Conservation (phyloP, 2,888 invertebrate species). For the Cecidostiba fungosa region DNA sequence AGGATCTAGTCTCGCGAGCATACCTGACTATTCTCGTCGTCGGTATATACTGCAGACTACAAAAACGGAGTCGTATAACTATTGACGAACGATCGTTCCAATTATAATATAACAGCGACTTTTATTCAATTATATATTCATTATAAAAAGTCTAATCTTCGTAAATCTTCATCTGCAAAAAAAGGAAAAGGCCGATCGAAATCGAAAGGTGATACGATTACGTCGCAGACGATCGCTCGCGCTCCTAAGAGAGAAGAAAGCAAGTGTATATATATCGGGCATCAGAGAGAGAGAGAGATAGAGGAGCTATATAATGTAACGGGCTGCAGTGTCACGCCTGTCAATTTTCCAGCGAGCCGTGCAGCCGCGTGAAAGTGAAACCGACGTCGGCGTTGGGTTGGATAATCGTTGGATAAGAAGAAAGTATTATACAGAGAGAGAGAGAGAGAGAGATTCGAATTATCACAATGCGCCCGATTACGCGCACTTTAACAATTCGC, state of each 20-base stretch:
- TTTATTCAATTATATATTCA: neutral
- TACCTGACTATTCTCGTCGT: neutral
- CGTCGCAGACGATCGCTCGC: neutral
- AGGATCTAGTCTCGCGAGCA: conserved; percentile 17
- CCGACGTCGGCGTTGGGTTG: conserved; percentile 23
- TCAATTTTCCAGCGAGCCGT: conserved; percentile 49
- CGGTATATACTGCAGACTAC: too few relatives aligned
- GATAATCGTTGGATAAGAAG: conserved; percentile 58
- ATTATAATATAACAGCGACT: too few relatives aligned
- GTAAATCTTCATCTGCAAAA: neutral
- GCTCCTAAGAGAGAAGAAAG: neutral
- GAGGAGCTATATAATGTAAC: neutral
- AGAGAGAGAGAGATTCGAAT: neutral
- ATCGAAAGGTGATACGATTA: neutral
- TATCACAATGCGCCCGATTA: neutral
- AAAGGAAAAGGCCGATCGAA: neutral
- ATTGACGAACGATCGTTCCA: neutral
- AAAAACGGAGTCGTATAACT: neutral
- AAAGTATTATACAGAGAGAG: conserved; percentile 15
- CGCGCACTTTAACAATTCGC: neutral
- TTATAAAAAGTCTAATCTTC: too few relatives aligned
- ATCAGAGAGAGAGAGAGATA: neutral
- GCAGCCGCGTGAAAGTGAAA: conserved; percentile 50
- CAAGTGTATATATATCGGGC: neutral
- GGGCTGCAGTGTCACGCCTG: conserved; percentile 47